A percentile compares a stretch with the other conserved stretches of the same genome.
These are phyloP conservation scores for Amphiprion percula DNA, from an alignment of 2,113 vertebrate genomes.

Conservation along the genomic window DNA sequence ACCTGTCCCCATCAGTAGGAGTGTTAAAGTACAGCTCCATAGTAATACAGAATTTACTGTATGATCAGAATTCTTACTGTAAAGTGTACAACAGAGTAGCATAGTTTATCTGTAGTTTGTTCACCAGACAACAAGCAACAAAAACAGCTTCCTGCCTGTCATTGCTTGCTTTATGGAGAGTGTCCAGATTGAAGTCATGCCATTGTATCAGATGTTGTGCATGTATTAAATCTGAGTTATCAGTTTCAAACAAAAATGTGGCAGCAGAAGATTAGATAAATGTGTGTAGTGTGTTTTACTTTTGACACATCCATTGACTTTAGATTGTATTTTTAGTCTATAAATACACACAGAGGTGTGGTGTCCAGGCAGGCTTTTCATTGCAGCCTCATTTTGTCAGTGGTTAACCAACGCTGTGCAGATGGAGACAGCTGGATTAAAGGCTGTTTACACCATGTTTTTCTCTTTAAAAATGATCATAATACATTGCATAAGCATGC, in stretches of 20 bases:
- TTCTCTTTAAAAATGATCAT: constrained; percentile 36
- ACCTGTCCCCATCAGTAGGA: too few species aligned
- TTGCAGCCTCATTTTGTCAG: not conserved
- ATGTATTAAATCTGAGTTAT: not conserved
- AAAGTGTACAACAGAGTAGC: too few species aligned
- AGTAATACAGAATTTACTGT: too few species aligned
- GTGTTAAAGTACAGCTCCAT: too few species aligned
- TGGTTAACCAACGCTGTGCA: constrained; percentile 24
- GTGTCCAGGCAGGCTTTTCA: not conserved
- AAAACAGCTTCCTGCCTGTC: too few species aligned
- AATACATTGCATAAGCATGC: constrained; percentile 1
- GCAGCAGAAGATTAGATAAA: not conserved
- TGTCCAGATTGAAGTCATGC: not conserved
- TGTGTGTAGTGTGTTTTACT: not conserved
- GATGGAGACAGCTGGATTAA: constrained; percentile 62
- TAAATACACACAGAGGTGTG: constrained; percentile 30
- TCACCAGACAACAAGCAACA: too few species aligned
- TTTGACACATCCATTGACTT: not conserved
- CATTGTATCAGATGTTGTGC: not conserved
- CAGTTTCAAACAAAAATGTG: not conserved
- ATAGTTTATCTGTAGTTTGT: too few species aligned
- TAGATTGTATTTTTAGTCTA: not conserved
- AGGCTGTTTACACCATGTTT: constrained; percentile 10
- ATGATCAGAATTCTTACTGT: too few species aligned
- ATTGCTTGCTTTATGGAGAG: not conserved